Evolutionary conservation across 2,113 vertebrate genomes (phyloP), one percentile per base, ranked within the genome.

Genomic region (Thamnophis sirtalis): DNA sequence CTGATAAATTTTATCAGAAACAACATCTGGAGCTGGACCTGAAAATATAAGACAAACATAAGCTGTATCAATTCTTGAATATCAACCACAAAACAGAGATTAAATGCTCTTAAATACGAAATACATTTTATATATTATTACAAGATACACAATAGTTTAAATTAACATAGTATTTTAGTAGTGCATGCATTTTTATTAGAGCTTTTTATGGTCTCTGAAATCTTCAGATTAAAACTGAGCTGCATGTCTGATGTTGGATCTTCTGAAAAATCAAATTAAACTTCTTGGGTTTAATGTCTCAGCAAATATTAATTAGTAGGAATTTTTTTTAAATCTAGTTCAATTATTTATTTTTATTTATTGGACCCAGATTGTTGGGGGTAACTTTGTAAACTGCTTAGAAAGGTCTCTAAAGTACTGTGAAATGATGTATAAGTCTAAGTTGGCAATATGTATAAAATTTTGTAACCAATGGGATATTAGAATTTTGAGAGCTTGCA

Each of bases 1-100:
- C 96, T 99, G 99, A 95, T 98, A 97, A 94, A 99, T 99, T 96
- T 98, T 98, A 73, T 99, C 99, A 96, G 99, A 99, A 95, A 99
- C 98, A 0, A 97, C 97, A 96, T 99, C 99, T 92, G 99, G 97
- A 87, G 98, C 99, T 17, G 99, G 99, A 80, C 99, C 99, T 99
- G 1, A 94, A 95, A 13, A 96, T 87, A 94, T 92, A 93, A 92
- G 88, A 90, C 24, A 87, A 7, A 93, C 73, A 90, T 38, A 91
- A 90, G 19, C 8, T 11, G 7, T 43, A 6, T 48, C 53, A 53
- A 0, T 90, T 15, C 85, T 21, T 8, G 2, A 10, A 95, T 92
- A 56, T 95, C 87, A 1, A 1, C 3, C 53, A 84, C 63, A 84
- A 26, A 10, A 80, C 15, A 38, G 9, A 22, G 56, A 93, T 43